Evolutionary conservation across 1,140 invertebrate species (phyloP).

Genomic region (Drosophila nannoptera): DNA sequence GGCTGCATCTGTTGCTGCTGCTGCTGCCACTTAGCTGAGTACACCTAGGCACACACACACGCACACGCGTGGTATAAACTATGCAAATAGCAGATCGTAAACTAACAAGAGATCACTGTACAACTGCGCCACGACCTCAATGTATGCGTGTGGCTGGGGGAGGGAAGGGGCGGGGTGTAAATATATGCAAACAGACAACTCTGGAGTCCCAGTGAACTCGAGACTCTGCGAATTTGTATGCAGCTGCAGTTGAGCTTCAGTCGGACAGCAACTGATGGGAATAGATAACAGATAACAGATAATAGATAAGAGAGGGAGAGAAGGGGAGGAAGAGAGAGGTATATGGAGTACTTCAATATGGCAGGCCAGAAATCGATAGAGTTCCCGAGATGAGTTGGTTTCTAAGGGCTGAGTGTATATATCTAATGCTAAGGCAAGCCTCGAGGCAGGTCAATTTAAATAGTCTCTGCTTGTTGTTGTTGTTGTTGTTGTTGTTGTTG

Average conservation of each 20-base stretch:
- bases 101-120: slow-evolving; percentile 56
- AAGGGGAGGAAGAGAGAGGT: no score
- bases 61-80: slow-evolving; percentile 32
- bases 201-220: background rate
- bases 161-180: background rate
- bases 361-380: no score
- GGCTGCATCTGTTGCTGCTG: slow-evolving; percentile 25
- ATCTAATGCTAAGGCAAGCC: background rate
- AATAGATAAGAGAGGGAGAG: no score
- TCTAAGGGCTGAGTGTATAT: no score
- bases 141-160: background rate
- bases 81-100: slow-evolving; percentile 65
- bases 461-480: slow-evolving; percentile 27
- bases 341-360: no score
- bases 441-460: slow-evolving; percentile 59
- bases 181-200: background rate
- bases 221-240: no score
- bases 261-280: no score
- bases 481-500: slow-evolving; percentile 40
- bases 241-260: no score
- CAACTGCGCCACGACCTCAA: slow-evolving; percentile 10
- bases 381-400: no score
- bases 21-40: slow-evolving; percentile 15
- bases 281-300: no score
- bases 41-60: background rate